Base-by-base conservation (phyloP, 2,888 invertebrate species). In the Nymphalis polychloros region DNA sequence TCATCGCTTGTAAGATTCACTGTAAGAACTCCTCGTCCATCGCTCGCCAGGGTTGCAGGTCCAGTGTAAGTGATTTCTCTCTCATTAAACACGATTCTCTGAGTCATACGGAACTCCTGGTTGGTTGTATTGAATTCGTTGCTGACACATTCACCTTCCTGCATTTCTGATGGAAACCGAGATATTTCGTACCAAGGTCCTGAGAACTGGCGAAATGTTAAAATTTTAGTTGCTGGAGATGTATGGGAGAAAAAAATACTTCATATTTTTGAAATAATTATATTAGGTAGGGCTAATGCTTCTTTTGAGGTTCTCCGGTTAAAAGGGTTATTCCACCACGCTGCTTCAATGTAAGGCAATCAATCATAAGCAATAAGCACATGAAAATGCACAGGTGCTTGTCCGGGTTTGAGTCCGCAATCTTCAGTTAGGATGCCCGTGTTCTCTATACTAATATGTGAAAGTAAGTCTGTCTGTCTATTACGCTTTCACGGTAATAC, bases 151-250 rank as follows among this genome's bases (percentile, higher is more conserved):
- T 85, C 83, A 0, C 90, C 90, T 2, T 76, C 75, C 77, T 88
- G 87, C 0, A 87, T 67, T 17, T 82, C 82, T 6, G 89, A 89
- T 0, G 92, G 92, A 81, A 84, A 91, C 2, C 89, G 79, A 1
- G 86, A 79, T 1, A 84, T 73, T 76, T 92, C 91, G 62, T 86
- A 80, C 92, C 92, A 92, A 0, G 75, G 70, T 0, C 89, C 91
- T 4, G 77, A n/a, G 63, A 90, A 92, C 92, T 92, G 77, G 4
- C 10, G 76, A 73, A 50, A n/a, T 31, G 3, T 27, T 48, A 35
- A 49, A 10, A 23, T 46, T 60, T 65, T 46, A 57, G 5, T 57
- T 19, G 10, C 27, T 16, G 50, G 8, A 20, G 10, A 19, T 8
- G 1, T 50, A 19, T 13, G 13, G 13, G 41, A 41, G 13, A 1